Conservation (phyloP, 1,140 invertebrate species). For the Vanessa atalanta region DNA sequence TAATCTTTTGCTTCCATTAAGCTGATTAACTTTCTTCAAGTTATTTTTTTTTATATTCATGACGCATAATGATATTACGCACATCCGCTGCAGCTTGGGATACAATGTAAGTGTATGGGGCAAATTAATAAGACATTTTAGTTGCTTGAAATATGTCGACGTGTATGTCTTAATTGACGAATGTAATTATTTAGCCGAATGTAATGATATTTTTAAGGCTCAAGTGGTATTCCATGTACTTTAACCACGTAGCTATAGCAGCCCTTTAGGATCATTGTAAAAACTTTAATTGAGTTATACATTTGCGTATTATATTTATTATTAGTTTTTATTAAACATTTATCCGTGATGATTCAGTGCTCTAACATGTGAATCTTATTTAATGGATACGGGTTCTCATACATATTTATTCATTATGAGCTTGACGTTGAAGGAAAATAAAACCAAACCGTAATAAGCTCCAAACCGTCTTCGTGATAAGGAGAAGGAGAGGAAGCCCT, state of each 20-base stretch:
- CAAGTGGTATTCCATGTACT: not conserved
- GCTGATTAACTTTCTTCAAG: constrained; percentile 29
- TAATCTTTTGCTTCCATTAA: constrained; percentile 28
- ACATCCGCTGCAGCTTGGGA: constrained; percentile 63
- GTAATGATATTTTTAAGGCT: constrained; percentile 1
- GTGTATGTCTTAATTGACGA: constrained; percentile 21
- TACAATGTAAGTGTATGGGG: constrained; percentile 53
- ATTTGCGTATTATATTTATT: not conserved
- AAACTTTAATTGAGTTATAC: not conserved
- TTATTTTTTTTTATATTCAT: constrained; percentile 12
- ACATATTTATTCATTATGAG: too few species aligned
- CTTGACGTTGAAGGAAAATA: too few species aligned
- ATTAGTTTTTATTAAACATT: too few species aligned
- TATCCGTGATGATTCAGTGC: too few species aligned
- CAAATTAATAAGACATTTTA: constrained; percentile 64
- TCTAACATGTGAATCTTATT: too few species aligned
- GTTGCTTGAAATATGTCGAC: constrained; percentile 10
- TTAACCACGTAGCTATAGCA: not conserved
- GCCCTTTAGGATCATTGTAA: not conserved
- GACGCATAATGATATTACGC: constrained; percentile 53
- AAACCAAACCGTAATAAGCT: too few species aligned
- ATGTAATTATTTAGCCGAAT: not conserved
- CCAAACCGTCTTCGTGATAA: too few species aligned
- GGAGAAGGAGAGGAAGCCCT: too few species aligned
- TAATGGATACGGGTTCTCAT: too few species aligned